Evolutionary conservation across 1,140 invertebrate species (phyloP), one percentile per base, ranked within the genome.

Genomic region (Microvelia longipes): DNA sequence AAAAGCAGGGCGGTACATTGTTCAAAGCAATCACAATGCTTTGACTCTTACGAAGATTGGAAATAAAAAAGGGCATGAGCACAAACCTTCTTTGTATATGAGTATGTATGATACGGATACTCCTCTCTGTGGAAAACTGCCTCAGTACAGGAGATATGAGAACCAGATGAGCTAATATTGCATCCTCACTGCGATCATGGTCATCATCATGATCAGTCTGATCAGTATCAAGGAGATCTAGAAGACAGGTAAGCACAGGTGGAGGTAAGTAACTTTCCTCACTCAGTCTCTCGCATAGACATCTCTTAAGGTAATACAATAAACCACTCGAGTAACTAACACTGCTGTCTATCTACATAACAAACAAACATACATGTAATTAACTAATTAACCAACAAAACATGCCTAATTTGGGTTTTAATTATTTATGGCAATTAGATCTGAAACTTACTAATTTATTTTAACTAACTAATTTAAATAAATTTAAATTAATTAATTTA

Each of bases 91-190:
- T n/a, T n/a, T n/a, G n/a, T n/a, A 50, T 50, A 19, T 50, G 35
- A 19, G 35, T 11, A 5, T 50, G 35, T 50, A 50, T 50, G 30
- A 85, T 76, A 67, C 80, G 78, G 2, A 85, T 83, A 28, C 84
- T 73, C 71, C 83, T 83, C 67, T 85, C 83, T 0, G 84, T 85
- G 0, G 81, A 81, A 70, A 85, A 85, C 70, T 86, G 84, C 15
- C 84, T 75, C 1, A 86, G 68, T 28, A 85, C 78, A 1, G 77
- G 75, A 66, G 83, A 85, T 66, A 81, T 80, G 1, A 86, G 76
- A 24, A 86, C 80, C 84, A 77, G n/a, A 74, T 62, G 0, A 72
- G 70, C 50, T 65, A 70, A 14, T 14, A n/a, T 60, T 5, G 24
- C 2, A 25, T 5, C 5, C 5, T 15, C 5, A 25, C 5, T 13